A percentile compares a stretch with the other conserved stretches of the same genome.
Conservation (phyloP, 2,113 vertebrate species). For the Malurus elegans region DNA sequence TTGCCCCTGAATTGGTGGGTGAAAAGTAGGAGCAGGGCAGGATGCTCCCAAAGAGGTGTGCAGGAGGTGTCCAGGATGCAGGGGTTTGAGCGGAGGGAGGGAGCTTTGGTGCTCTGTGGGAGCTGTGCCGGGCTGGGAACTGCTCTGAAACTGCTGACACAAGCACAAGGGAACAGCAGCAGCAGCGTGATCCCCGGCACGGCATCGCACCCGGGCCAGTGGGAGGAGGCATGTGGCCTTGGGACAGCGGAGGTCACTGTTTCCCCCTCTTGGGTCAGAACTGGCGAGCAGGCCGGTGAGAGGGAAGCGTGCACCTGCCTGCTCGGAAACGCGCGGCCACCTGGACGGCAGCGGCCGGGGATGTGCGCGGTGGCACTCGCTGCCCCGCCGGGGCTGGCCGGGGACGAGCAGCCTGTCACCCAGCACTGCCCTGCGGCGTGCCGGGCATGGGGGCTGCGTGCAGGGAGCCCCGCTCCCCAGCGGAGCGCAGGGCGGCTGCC, state of each 20-base stretch:
- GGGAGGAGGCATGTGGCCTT: neutral
- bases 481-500: neutral
- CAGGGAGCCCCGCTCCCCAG: neutral
- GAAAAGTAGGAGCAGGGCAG: neutral
- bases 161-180: neutral
- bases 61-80: neutral
- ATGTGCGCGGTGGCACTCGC: neutral
- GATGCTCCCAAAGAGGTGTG: neutral
- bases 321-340: neutral
- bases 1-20: neutral
- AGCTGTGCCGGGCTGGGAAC: neutral
- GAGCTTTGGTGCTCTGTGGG: neutral
- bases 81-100: accelerated
- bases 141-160: neutral
- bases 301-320: neutral
- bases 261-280: neutral
- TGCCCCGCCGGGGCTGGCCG: neutral
- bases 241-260: neutral
- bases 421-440: neutral
- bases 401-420: neutral
- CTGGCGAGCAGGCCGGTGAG: accelerated
- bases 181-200: neutral
- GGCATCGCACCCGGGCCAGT: accelerated
- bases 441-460: neutral
- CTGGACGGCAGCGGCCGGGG: neutral